phyloP scores from a whole-genome alignment of 2,888 invertebrate species.

The Muscina levida region DNA sequence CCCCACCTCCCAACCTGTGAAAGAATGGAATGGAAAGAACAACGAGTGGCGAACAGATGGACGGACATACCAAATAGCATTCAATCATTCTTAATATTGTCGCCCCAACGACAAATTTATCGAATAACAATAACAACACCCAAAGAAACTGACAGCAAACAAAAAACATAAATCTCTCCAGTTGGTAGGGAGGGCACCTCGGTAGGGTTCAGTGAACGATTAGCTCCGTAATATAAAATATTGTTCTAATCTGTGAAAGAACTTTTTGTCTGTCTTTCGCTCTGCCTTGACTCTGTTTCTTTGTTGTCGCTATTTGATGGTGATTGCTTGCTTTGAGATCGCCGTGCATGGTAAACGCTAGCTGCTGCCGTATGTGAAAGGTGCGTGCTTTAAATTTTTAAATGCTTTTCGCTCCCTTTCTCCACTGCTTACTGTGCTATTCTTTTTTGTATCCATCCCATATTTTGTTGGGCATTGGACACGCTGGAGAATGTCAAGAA shows the following conservation, averaged over 20 bases:
- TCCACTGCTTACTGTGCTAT: neutral
- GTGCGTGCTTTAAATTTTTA: conserved; percentile 62
- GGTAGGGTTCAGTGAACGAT: conserved; percentile 62
- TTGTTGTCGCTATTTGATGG: neutral
- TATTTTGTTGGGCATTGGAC: neutral
- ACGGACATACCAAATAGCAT: conserved; percentile 20
- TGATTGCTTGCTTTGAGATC: neutral
- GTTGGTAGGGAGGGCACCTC: neutral
- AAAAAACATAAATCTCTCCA: neutral
- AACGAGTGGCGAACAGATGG: conserved; percentile 2
- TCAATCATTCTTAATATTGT: conserved; percentile 56
- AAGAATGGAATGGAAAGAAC: neutral
- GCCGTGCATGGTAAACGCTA: no score
- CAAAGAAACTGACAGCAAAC: neutral
- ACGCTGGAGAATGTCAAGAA: conserved; percentile 8
- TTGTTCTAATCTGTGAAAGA: conserved; percentile 55
- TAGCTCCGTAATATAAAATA: conserved; percentile 59
- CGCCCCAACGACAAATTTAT: conserved; percentile 55
- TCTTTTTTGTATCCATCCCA: neutral
- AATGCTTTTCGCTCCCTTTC: conserved; percentile 24
- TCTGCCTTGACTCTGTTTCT: no score
- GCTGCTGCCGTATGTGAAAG: conserved; percentile 49
- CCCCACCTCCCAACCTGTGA: no score
- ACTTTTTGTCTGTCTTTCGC: conserved; percentile 30
- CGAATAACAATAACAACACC: neutral